Base-by-base conservation (phyloP, 2,888 invertebrate species). In the Yponomeuta cagnagella region DNA sequence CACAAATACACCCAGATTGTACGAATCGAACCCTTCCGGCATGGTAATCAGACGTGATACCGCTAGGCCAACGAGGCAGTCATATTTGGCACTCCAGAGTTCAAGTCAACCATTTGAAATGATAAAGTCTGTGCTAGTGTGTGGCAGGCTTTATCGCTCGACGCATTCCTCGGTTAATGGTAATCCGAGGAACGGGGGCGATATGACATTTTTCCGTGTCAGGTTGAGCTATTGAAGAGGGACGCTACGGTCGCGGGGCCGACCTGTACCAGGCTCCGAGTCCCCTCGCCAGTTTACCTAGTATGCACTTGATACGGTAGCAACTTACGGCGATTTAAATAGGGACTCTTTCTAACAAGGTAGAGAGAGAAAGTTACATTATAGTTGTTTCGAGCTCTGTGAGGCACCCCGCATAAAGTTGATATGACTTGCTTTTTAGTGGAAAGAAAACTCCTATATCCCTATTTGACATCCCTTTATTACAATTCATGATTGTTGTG, bases 211-310 rank as follows among this genome's bases (percentile, higher is more conserved):
- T 79, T 82, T 83, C 75, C 80, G 82, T 84, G 81, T 81, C 79
- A 78, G 76, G 76, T 82, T 83, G 71, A 75, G 31, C 74, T 73
- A 79, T 77, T 78, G 76, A 78, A 79, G 76, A 77, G 79, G 82
- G 76, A 77, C 81, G 78, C 80, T 75, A 77, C 80, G 77, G 82
- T 84, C 78, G 78, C 80, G 79, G 76, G 82, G 83, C 78, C 84
- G 80, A 75, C 81, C 85, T 81, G 88, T 86, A 81, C 91, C 91
- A 87, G 91, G 86, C 88, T 85, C 90, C 86, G 83, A 71, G 78
- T 77, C 83, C 85, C 84, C 83, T 37, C 67, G 30, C 79, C 79
- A 78, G 76, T 43, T 43, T 43, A 43, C 43, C 43, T 43, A 43
- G 43, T 43, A 43, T 43, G 43, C 43, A 43, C 43, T 43, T 43